Conservation (phyloP, 2,797 vertebrate species). For the Catamblyrhynchus diadema region DNA sequence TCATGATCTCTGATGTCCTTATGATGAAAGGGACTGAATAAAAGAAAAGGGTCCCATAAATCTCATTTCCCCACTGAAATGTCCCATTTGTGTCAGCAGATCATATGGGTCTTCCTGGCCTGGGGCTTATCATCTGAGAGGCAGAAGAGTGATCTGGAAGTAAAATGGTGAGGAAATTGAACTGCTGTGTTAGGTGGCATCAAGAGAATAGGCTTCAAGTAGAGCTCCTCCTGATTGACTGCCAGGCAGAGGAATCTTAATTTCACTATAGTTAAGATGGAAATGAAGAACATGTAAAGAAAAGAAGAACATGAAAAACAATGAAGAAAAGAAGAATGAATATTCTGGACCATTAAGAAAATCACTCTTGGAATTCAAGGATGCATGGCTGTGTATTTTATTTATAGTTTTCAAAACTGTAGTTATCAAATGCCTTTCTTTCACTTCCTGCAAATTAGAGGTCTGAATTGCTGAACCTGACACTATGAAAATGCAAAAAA, state of each 20-base stretch:
- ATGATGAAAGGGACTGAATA: background rate
- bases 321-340: background rate
- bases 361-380: background rate
- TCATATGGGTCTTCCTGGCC: background rate
- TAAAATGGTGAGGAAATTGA: background rate
- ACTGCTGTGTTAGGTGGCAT: background rate
- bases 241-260: background rate
- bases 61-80: background rate
- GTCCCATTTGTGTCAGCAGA: background rate
- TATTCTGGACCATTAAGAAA: background rate
- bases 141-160: background rate
- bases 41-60: background rate
- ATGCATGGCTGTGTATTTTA: conserved; percentile 1
- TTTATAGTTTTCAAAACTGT: background rate
- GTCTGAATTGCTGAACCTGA: background rate
- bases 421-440: background rate
- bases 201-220: background rate
- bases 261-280: background rate
- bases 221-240: background rate
- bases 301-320: too few species aligned
- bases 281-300: background rate
- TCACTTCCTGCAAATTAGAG: background rate
- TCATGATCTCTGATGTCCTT: background rate
- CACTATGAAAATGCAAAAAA: background rate
- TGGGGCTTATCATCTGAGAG: background rate